Conservation (phyloP, 2,113 vertebrate species). For the Cavia porcellus region DNA sequence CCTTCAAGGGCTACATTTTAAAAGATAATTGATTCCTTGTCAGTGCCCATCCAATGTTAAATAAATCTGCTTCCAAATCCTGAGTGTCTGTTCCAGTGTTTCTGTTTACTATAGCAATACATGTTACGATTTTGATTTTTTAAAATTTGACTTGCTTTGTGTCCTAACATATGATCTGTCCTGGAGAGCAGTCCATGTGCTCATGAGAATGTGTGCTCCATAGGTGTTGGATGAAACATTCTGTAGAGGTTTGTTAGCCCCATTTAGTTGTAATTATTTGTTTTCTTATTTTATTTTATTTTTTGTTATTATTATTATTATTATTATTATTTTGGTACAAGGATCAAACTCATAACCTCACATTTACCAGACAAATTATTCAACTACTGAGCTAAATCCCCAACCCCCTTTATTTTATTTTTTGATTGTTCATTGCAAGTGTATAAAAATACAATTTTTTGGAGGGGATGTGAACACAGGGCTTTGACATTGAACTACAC, state of each 20-base stretch:
- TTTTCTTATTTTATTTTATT: not conserved
- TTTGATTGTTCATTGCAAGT: not conserved
- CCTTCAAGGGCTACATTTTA: not conserved
- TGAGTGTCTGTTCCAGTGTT: not conserved
- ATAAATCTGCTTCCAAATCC: not conserved
- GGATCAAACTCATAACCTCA: no score
- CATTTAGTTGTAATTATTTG: not conserved
- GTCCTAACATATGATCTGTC: not conserved
- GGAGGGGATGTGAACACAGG: not conserved
- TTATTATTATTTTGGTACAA: no score
- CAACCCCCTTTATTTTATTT: not conserved
- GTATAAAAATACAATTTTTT: no score
- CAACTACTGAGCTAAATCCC: no score
- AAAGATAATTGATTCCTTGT: not conserved
- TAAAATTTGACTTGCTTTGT: not conserved
- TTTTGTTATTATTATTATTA: no score
- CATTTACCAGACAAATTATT: no score
- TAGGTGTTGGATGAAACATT: not conserved
- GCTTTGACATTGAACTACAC: not conserved
- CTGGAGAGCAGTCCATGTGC: not conserved
- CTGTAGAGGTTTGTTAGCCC: not conserved
- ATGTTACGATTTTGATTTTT: not conserved
- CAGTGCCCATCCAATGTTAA: not conserved
- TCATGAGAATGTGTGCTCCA: not conserved
- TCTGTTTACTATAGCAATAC: not conserved